Conservation (phyloP, 2,113 vertebrate species). For the Psilopogon haemacephalus region DNA sequence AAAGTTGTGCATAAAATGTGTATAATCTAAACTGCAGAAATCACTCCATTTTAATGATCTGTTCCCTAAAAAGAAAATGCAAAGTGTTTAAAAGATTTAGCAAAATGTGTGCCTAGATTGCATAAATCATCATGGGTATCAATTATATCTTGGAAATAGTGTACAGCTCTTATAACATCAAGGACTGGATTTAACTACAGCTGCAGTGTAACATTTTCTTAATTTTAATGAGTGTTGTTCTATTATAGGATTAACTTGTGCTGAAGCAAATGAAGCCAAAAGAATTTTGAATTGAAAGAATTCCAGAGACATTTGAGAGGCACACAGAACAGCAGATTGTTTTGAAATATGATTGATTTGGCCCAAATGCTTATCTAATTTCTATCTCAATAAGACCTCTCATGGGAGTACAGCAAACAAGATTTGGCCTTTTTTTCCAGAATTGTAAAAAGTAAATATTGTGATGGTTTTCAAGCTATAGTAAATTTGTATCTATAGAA, state of each 20-base stretch:
- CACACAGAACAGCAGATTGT: neutral
- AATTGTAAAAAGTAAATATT: neutral
- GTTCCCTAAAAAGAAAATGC: neutral
- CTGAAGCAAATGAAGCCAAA: neutral
- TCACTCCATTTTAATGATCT: neutral
- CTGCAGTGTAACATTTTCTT: constrained; percentile 10
- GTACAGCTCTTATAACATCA: neutral
- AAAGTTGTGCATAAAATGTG: neutral
- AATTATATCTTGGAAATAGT: neutral
- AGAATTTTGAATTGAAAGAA: neutral
- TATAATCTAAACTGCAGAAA: constrained; percentile 28
- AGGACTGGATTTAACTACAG: constrained; percentile 15
- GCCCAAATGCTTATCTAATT: neutral
- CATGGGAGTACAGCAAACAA: neutral
- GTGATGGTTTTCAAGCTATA: neutral
- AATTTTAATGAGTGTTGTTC: constrained; percentile 17
- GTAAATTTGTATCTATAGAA: neutral
- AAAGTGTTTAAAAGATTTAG: constrained; percentile 33
- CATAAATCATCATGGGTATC: constrained; percentile 11
- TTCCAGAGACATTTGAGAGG: neutral
- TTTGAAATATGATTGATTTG: neutral
- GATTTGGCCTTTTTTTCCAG: neutral
- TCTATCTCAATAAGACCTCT: neutral
- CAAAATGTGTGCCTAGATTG: neutral
- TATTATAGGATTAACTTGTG: neutral